Conservation (phyloP, 2,113 vertebrate genomes). For the Coregonus clupeaformis region DNA sequence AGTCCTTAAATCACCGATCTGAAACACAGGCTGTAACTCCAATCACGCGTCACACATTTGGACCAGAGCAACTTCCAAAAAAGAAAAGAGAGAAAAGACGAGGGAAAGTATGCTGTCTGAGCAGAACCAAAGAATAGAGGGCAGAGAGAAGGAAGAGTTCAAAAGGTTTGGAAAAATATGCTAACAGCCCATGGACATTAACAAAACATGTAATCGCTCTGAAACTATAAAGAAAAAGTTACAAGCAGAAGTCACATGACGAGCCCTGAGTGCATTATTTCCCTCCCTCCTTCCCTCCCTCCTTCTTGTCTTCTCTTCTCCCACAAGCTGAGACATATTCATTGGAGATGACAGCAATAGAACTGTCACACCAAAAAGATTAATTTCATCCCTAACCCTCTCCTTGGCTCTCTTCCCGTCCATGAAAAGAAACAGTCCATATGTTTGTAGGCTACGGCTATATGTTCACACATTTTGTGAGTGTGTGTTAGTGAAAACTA, state of each 20-base stretch:
- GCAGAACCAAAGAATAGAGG: slow-evolving; percentile 20
- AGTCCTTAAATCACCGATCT: slow-evolving; percentile 34
- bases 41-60: slow-evolving; percentile 61
- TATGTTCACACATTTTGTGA: not conserved
- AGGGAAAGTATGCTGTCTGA: slow-evolving; percentile 50
- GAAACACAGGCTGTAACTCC: slow-evolving; percentile 65
- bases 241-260: slow-evolving; percentile 60
- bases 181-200: slow-evolving; percentile 47
- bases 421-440: slow-evolving; percentile 19
- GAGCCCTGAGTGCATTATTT: slow-evolving; percentile 63
- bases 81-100: slow-evolving; percentile 29
- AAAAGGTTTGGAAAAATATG: slow-evolving; percentile 61
- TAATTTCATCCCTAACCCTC: slow-evolving; percentile 13
- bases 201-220: slow-evolving; percentile 50
- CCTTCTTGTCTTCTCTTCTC: slow-evolving; percentile 21
- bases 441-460: too few relatives aligned
- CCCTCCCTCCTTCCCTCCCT: slow-evolving; percentile 24
- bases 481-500: not conserved
- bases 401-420: slow-evolving; percentile 19
- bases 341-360: slow-evolving; percentile 56
- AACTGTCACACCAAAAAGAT: slow-evolving; percentile 40
- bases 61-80: slow-evolving; percentile 19
- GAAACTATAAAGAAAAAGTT: slow-evolving; percentile 44
- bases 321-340: slow-evolving; percentile 72
- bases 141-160: slow-evolving; percentile 25